Evolutionary conservation across 2,797 vertebrate species (phyloP).

Genomic region (Tinamus major): DNA sequence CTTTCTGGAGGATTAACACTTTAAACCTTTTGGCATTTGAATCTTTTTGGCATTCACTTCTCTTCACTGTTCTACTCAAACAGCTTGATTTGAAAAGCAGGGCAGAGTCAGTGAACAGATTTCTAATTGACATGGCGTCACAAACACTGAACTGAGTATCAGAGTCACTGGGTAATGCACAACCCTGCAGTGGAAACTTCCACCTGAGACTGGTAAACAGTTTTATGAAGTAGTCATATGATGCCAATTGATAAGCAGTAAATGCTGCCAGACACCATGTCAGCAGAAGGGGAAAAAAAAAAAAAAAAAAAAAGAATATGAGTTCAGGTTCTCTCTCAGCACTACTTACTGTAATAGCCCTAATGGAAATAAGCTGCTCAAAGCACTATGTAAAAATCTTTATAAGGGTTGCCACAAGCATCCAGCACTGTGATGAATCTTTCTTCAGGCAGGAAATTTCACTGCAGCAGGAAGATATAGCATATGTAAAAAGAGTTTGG

Average conservation of each 20-base stretch:
- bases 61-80: neutral
- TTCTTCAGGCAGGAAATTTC: neutral
- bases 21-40: neutral
- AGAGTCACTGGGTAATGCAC: neutral
- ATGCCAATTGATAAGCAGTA: neutral
- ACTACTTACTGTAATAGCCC: neutral
- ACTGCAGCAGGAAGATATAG: neutral
- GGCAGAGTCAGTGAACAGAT: neutral
- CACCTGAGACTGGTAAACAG: neutral
- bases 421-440: neutral
- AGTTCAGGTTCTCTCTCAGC: neutral
- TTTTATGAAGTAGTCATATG: neutral
- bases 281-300: neutral
- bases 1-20: neutral
- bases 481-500: neutral
- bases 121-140: neutral
- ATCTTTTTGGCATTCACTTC: neutral
- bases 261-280: neutral
- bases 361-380: neutral
- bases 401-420: neutral
- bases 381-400: neutral
- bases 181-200: neutral
- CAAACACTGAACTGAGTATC: neutral
- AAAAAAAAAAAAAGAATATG: neutral
- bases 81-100: neutral